These are phyloP conservation scores for Acipenser ruthenus DNA, from an alignment of 2,797 vertebrate species.

Conservation along the genomic window DNA sequence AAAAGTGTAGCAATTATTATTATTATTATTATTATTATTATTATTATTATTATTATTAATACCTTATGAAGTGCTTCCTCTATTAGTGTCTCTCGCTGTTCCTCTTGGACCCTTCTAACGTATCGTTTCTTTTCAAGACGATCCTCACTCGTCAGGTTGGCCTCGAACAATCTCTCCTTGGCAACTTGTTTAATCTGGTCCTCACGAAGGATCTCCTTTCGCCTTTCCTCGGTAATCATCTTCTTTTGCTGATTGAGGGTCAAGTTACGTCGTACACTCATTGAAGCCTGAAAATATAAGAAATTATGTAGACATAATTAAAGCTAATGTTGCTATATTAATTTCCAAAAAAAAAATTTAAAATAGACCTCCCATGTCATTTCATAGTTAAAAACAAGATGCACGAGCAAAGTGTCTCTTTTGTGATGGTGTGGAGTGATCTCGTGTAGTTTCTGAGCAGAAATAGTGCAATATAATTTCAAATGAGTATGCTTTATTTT, in stretches of 20 bases:
- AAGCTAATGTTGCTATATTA: no score
- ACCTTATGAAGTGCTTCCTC: constrained; percentile 64
- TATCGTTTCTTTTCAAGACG: constrained; percentile 46
- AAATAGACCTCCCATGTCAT: no score
- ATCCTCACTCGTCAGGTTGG: constrained; percentile 45
- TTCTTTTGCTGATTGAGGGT: constrained; percentile 38
- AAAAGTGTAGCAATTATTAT: no score
- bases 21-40: not conserved
- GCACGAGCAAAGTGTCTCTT: no score
- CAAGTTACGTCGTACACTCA: constrained; percentile 34
- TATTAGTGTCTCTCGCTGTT: constrained; percentile 56
- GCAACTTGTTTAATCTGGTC: constrained; percentile 37
- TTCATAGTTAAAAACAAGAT: no score
- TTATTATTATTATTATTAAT: constrained; percentile 10
- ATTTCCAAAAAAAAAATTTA: no score
- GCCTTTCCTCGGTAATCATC: constrained; percentile 31
- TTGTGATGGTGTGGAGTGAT: no score
- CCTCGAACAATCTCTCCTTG: constrained; percentile 40
- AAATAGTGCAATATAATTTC: no score
- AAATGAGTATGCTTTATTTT: no score
- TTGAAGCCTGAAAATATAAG: constrained; percentile 21
- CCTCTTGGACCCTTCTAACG: constrained; percentile 51
- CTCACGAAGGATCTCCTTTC: constrained; percentile 44
- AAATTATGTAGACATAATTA: not conserved
- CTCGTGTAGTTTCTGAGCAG: no score